A percentile compares a stretch with the other conserved stretches of the same genome.
phyloP scores from a whole-genome alignment of 2,113 vertebrate genomes.

The Macaca mulatta region DNA sequence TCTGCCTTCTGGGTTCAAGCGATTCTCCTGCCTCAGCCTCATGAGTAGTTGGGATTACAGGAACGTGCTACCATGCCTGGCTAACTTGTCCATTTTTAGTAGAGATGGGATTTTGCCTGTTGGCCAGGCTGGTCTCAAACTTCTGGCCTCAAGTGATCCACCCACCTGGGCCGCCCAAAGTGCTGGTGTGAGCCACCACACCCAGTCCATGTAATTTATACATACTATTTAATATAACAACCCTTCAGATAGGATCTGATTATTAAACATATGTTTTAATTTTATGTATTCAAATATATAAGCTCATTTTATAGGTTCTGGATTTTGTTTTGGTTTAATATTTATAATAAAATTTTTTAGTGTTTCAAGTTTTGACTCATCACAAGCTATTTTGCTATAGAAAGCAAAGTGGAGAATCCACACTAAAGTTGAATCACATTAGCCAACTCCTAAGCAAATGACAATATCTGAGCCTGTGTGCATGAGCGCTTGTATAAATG shows the following conservation, averaged over 20 bases:
- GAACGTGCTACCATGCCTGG: no score
- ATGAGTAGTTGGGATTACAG: no score
- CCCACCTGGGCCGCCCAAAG: no score
- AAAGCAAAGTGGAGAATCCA: background rate
- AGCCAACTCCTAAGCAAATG: background rate
- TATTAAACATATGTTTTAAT: background rate
- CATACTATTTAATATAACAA: background rate
- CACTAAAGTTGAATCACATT: background rate
- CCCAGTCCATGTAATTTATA: background rate
- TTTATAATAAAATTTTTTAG: background rate
- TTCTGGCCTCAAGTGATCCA: no score
- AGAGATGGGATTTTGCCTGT: no score
- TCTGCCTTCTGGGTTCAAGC: no score
- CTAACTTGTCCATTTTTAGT: no score
- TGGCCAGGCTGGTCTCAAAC: no score
- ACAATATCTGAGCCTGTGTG: background rate
- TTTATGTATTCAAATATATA: background rate
- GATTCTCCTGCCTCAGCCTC: no score
- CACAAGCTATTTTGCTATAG: background rate
- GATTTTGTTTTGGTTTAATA: background rate
- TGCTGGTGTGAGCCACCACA: no score
- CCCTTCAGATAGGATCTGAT: background rate
- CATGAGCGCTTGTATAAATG: background rate
- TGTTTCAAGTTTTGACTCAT: background rate
- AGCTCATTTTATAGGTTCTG: background rate